Conservation (phyloP, 2,888 invertebrate genomes). For the Thereva nobilitata region DNA sequence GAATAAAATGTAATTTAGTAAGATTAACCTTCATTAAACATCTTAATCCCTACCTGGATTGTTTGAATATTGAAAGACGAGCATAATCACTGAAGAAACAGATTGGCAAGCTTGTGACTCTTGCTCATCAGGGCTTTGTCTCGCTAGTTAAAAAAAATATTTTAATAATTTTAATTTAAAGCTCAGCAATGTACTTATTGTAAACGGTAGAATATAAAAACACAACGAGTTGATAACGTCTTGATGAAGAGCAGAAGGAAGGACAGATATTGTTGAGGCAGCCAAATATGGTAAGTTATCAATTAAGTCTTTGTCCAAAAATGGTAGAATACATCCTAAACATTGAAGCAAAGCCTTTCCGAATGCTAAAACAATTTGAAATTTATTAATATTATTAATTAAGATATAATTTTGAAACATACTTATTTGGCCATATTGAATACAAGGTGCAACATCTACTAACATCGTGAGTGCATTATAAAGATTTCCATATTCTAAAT, state of each 20-base stretch:
- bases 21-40: neutral
- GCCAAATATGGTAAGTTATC: slow-evolving; percentile 94
- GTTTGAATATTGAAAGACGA: slow-evolving; percentile 94
- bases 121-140: slow-evolving; percentile 71
- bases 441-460: slow-evolving; percentile 90
- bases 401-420: slow-evolving; percentile 29
- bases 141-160: slow-evolving; percentile 59
- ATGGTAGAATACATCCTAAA: slow-evolving; percentile 91
- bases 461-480: slow-evolving; percentile 80
- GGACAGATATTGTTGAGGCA: slow-evolving; percentile 90
- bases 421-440: slow-evolving; percentile 88
- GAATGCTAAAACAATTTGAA: slow-evolving; percentile 69
- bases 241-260: slow-evolving; percentile 88
- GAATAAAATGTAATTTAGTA: slow-evolving; percentile 36
- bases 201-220: slow-evolving; percentile 94
- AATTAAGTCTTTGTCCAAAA: slow-evolving; percentile 93
- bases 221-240: slow-evolving; percentile 94
- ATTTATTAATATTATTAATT: neutral
- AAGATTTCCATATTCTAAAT: slow-evolving; percentile 94
- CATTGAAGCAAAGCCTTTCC: slow-evolving; percentile 93
- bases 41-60: slow-evolving; percentile 73
- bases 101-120: slow-evolving; percentile 83
- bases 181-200: slow-evolving; percentile 70
- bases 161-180: slow-evolving; percentile 1
- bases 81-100: slow-evolving; percentile 92